A percentile compares a stretch with the other conserved stretches of the same genome.
phyloP scores from a whole-genome alignment of 2,797 vertebrate species.

The Smutsia gigantea region DNA sequence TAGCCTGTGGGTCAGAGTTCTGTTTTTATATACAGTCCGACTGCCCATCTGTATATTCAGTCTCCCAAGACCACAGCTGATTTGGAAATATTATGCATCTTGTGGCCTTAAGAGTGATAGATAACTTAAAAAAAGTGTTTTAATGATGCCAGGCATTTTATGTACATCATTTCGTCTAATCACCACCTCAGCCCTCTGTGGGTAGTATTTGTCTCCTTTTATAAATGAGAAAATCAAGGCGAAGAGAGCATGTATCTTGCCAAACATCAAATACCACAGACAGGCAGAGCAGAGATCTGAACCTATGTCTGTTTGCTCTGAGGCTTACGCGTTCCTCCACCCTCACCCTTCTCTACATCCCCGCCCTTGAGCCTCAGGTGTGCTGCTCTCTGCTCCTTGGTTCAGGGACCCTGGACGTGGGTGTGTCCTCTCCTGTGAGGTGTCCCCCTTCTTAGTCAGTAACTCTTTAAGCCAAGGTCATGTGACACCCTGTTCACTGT shows the following conservation, averaged over 20 bases:
- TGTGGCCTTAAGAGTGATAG: not conserved
- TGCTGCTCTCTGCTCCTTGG: not conserved
- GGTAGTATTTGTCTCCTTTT: not conserved
- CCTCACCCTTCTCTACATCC: not conserved
- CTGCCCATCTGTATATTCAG: too few species aligned
- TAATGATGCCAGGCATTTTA: not conserved
- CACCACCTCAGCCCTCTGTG: not conserved
- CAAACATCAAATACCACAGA: not conserved
- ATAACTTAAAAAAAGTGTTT: not conserved
- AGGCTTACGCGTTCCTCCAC: not conserved
- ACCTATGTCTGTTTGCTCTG: not conserved
- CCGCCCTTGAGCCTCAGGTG: not conserved
- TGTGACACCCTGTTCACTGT: not conserved
- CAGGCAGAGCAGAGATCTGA: not conserved
- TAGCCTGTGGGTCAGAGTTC: not conserved
- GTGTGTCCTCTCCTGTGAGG: not conserved
- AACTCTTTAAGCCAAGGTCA: not conserved
- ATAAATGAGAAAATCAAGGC: not conserved
- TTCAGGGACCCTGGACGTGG: too few species aligned
- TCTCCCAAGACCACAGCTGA: not conserved
- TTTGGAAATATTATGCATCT: not conserved
- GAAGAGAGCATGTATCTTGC: not conserved
- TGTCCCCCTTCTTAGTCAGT: not conserved
- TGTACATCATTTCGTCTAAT: not conserved
- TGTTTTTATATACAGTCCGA: not conserved